Evolutionary conservation across 2,113 vertebrate species (phyloP).

Genomic region (Struthidea cinerea): DNA sequence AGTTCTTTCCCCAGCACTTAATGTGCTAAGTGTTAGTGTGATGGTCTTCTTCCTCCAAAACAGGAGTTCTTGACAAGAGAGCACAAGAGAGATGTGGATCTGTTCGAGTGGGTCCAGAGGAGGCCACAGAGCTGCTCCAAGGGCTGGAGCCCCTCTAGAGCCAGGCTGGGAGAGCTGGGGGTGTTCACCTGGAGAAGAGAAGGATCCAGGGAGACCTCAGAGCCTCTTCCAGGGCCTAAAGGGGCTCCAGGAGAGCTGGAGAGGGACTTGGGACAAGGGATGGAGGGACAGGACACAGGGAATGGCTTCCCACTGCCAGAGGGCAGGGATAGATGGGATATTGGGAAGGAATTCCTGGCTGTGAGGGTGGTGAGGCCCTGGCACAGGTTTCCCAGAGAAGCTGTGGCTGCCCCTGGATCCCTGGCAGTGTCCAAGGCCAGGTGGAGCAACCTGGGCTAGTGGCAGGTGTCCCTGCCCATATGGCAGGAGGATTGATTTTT

Average conservation of each 20-base stretch:
- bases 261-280: neutral
- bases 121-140: rapidly evolving
- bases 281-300: neutral
- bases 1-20: neutral
- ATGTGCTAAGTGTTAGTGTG: neutral
- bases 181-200: neutral
- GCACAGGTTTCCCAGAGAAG: rapidly evolving
- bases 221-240: neutral
- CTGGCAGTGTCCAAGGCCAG: neutral
- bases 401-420: neutral
- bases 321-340: too few relatives aligned
- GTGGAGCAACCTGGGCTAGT: rapidly evolving
- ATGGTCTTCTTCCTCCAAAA: neutral
- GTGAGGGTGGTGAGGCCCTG: neutral
- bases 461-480: neutral
- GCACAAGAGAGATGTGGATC: neutral
- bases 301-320: neutral
- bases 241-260: neutral
- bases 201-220: neutral
- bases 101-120: neutral
- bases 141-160: neutral
- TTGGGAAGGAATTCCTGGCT: too few relatives aligned
- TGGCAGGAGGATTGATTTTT: neutral
- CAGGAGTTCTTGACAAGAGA: too few relatives aligned
- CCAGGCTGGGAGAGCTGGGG: neutral